Evolutionary conservation across 2,797 vertebrate species (phyloP), one percentile per base, ranked within the genome.

Genomic region (Rhynchonycteris naso): DNA sequence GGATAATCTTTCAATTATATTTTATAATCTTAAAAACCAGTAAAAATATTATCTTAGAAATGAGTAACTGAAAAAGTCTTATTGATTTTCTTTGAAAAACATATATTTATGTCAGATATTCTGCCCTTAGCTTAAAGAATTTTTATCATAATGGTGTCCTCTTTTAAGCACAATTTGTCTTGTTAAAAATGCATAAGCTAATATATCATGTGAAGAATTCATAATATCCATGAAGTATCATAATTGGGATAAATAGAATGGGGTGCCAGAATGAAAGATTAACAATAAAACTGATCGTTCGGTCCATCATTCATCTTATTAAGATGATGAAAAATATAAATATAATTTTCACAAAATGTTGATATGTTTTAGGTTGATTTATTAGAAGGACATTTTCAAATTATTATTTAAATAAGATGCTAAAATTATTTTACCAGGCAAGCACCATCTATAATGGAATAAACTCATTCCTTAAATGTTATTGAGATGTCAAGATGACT

Each of bases 221-320:
- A 90, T 78, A 90, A 71, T 78, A 93, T 16, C 5, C 33, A 75
- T 43, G 59, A 95, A 93, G 19, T 58, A 79, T 68, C 30, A 43
- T 95, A 95, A 95, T 88, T 94, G 56, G 94, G 95, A 95, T 96
- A 96, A 96, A 97, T 91, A 85, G 22, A 93, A 88, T 38, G 21
- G 16, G 30, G 61, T 90, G 72, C 14, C 75, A 92, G 71, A 81
- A 79, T 92, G 91, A 96, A 96, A 61, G n/a, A 96, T 96, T 94
- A 88, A 92, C 22, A 90, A 91, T 79, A 69, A 66, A 92, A 79
- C 61, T 83, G 30, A 13, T 74, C 92, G 68, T 90, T 90, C 54
- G 82, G 85, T 33, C 30, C 74, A 95, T 94, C 91, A 88, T 63
- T 94, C 74, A 96, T 95, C 15, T 94, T 52, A 96, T 92, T 96